Percentiles rank a stretch among this genome's conserved stretches.
phyloP scores from a whole-genome alignment of 2,888 invertebrate species.

The Limnephilus rhombicus region DNA sequence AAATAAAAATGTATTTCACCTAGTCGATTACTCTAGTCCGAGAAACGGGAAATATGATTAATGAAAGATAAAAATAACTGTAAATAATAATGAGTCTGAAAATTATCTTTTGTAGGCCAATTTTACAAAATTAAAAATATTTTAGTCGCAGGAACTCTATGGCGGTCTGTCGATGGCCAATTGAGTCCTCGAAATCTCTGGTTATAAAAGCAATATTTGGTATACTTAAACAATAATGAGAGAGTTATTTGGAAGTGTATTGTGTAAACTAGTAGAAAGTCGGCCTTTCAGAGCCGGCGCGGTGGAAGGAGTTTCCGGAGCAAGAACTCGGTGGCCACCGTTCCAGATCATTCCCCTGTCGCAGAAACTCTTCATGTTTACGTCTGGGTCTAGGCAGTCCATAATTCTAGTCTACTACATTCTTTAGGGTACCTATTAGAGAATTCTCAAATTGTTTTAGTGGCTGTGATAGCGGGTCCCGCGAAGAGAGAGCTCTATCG shows the following conservation, averaged over 20 bases:
- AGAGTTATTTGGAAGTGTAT: conserved; percentile 25
- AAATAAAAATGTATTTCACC: conserved; percentile 54
- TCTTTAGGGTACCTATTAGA: background rate
- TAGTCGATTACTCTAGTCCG: conserved; percentile 60
- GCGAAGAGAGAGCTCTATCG: background rate
- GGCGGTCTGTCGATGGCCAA: background rate
- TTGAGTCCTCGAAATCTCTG: background rate
- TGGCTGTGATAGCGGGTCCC: background rate
- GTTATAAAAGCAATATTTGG: conserved; percentile 29
- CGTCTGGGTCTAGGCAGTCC: background rate
- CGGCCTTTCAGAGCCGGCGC: conserved; percentile 15
- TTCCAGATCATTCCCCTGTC: background rate
- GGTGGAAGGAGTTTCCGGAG: background rate
- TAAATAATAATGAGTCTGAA: conserved; percentile 78
- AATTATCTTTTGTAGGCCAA: conserved; percentile 79
- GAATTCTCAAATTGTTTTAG: background rate
- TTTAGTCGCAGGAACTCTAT: conserved; percentile 14
- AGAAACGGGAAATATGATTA: conserved; percentile 71
- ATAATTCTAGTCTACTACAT: conserved; percentile 4
- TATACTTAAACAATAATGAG: conserved; percentile 25
- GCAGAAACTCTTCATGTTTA: background rate
- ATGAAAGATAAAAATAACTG: conserved; percentile 73
- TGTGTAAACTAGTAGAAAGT: background rate
- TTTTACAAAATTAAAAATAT: conserved; percentile 73
- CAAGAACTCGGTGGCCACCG: background rate